Evolutionary conservation across 1,140 invertebrate genomes (phyloP).

Genomic region (Drosophila prosaltans): DNA sequence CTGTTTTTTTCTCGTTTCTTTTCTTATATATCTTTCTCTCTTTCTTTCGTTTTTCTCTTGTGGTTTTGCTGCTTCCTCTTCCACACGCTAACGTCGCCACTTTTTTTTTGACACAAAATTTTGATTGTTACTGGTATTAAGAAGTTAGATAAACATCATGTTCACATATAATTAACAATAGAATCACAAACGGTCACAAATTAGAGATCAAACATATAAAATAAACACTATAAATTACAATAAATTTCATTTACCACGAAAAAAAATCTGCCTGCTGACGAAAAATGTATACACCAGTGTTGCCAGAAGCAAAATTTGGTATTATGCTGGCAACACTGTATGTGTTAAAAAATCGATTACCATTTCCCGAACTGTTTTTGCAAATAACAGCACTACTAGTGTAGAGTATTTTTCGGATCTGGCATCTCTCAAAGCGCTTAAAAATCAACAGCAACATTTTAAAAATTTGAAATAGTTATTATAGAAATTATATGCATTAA

Average conservation of each 20-base stretch:
- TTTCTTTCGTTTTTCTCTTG: constrained; percentile 19
- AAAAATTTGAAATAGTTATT: too few species aligned
- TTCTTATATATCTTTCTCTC: constrained; percentile 41
- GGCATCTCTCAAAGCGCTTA: too few species aligned
- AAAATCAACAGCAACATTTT: too few species aligned
- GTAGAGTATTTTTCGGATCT: too few species aligned
- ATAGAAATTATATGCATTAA: too few species aligned
- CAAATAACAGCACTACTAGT: too few species aligned
- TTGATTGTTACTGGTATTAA: background rate
- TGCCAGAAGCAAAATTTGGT: background rate
- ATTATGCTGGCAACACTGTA: background rate
- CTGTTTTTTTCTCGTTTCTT: constrained; percentile 26
- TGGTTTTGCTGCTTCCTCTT: constrained; percentile 32
- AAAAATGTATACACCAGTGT: constrained; percentile 47
- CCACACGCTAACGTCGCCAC: constrained; percentile 49
- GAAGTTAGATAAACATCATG: too few species aligned
- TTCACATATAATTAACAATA: too few species aligned
- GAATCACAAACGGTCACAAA: background rate
- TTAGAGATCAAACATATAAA: background rate
- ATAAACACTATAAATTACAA: constrained; percentile 32
- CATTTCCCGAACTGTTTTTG: too few species aligned
- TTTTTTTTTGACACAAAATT: constrained; percentile 38
- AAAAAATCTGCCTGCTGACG: constrained; percentile 53
- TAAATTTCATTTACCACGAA: constrained; percentile 57
- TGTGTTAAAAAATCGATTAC: background rate